Evolutionary conservation across 2,797 vertebrate species (phyloP).

Genomic region (Crocidura indochinensis): DNA sequence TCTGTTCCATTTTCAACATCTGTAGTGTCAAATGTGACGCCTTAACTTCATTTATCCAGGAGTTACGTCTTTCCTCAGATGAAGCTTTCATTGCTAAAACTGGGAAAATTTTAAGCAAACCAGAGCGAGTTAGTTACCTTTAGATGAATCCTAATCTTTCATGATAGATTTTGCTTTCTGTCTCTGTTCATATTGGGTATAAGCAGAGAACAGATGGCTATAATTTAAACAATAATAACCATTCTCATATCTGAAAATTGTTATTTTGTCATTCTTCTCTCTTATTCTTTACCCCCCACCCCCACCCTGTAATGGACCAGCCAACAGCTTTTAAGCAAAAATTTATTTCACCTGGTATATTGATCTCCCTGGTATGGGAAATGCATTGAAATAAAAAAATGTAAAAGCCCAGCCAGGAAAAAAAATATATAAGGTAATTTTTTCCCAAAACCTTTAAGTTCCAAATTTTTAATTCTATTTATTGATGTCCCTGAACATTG

Average conservation of each 20-base stretch:
- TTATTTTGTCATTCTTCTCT: neutral
- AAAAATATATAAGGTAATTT: slow-evolving; percentile 7
- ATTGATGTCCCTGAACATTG: slow-evolving; percentile 73
- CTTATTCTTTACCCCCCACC: neutral
- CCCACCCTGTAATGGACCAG: neutral
- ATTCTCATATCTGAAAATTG: neutral
- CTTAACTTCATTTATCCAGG: neutral
- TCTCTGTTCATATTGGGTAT: slow-evolving; percentile 38
- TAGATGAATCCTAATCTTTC: slow-evolving; percentile 9
- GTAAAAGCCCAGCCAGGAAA: slow-evolving; percentile 31
- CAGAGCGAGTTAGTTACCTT: neutral
- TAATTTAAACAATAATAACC: neutral
- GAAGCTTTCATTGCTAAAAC: neutral
- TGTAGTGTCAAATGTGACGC: neutral
- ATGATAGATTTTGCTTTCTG: neutral
- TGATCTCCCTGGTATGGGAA: neutral
- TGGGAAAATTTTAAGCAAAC: neutral
- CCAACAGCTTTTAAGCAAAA: neutral
- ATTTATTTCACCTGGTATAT: neutral
- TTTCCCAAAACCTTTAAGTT: slow-evolving; percentile 64
- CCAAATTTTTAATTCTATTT: slow-evolving; percentile 71
- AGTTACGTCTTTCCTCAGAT: neutral
- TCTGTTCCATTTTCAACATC: slow-evolving; percentile 22
- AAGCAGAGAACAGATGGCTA: slow-evolving; percentile 27
- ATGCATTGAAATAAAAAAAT: neutral